Conservation (phyloP, 2,888 invertebrate genomes). For the Lathronympha strigana region DNA sequence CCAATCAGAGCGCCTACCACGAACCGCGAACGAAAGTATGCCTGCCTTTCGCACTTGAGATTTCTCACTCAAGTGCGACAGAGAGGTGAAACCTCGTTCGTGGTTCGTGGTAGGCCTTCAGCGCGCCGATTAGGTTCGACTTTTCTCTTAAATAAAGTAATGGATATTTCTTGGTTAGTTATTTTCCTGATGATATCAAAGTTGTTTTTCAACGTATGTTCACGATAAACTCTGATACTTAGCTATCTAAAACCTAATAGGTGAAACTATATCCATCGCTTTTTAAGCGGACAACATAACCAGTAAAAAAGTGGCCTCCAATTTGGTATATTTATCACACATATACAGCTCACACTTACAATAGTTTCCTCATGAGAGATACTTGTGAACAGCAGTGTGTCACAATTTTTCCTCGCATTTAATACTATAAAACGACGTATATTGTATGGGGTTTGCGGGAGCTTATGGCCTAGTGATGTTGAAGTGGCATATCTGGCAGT, state of each 20-base stretch:
- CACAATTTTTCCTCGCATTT: constrained; percentile 24
- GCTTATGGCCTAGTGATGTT: constrained; percentile 44
- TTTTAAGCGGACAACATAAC: background rate
- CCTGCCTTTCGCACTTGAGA: too few relatives aligned
- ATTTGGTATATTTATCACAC: background rate
- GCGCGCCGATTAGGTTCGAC: too few relatives aligned
- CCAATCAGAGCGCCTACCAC: too few relatives aligned
- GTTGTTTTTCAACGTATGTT: background rate
- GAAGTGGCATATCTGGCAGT: constrained; percentile 52
- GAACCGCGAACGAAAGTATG: too few relatives aligned
- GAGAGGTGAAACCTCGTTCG: too few relatives aligned
- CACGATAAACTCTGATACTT: constrained; percentile 24
- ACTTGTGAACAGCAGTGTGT: constrained; percentile 13
- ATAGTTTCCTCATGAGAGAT: background rate
- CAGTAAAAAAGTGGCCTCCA: background rate
- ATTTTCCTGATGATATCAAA: constrained; percentile 1
- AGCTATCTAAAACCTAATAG: constrained; percentile 18
- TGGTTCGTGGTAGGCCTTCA: too few relatives aligned
- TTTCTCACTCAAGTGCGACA: too few relatives aligned
- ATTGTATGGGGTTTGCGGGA: background rate
- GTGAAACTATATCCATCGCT: background rate
- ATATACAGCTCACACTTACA: background rate
- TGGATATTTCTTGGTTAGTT: too few relatives aligned
- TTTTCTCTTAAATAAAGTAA: background rate
- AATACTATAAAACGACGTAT: background rate